Base-by-base conservation (phyloP, 2,888 invertebrate genomes). In the Drosophila setosimentum region DNA sequence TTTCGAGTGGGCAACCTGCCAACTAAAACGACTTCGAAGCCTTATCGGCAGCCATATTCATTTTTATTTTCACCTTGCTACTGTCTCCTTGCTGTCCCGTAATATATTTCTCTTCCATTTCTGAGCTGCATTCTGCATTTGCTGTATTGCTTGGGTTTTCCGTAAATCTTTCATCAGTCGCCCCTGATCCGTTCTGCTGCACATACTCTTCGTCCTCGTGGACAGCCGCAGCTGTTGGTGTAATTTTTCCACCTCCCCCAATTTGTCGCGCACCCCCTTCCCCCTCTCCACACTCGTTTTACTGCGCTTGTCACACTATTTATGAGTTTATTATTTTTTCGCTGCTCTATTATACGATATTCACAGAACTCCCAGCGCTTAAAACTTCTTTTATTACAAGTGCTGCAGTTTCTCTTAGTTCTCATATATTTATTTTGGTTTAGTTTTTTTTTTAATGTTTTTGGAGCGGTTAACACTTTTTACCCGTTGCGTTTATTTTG, bases 341-440 rank as follows among this genome's bases (percentile, higher is more conserved):
- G 70, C 78, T 78, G 55, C 78, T 82, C 76, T 65, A 80, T 88
- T 88, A 81, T 88, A 73, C 70, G 76, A 66, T 70, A 69, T 54
- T 55, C 72, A 45, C 33, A 45, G 49, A 49, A 35, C 59, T 57
- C 68, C 45, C 59, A 87, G 68, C 68, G 82, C 86, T 86, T 85
- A 87, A 87, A 87, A 87, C 89, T 87, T 87, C 90, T 77, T 83
- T 87, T 89, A 86, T 79, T 88, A 89, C 87, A 86, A 88, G 83
- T 82, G 73, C 87, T 70, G 83, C 84, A 76, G 83, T 86, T 90
- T 90, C 88, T 87, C 90, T 90, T 72, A 60, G 62, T 68, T 29
- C 67, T 48, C 54, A 67, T 71, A 70, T 66, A 50, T 70, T 27
- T 48, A 42, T 60, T 60, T 54, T 37, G 18, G 4, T 65, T 63